A percentile compares a stretch with the other conserved stretches of the same genome.
phyloP scores from a whole-genome alignment of 2,113 vertebrate species.

The Parotia lawesii region DNA sequence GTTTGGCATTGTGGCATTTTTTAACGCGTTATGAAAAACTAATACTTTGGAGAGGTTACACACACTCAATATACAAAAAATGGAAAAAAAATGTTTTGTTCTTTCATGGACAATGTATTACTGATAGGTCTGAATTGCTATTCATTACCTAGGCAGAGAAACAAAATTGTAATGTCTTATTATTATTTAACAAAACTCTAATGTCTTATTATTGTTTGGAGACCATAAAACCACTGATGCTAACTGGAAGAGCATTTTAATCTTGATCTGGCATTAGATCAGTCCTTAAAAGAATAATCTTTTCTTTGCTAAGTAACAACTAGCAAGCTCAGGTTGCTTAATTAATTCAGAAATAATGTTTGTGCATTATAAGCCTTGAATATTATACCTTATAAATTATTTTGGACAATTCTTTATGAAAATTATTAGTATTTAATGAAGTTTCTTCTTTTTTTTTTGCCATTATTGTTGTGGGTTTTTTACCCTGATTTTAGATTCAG shows the following conservation, averaged over 20 bases:
- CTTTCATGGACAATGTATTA: neutral
- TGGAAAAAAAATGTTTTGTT: neutral
- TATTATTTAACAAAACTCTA: neutral
- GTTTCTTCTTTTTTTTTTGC: neutral
- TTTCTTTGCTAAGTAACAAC: neutral
- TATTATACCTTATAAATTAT: neutral
- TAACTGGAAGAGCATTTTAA: neutral
- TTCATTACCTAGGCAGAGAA: neutral
- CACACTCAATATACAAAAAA: neutral
- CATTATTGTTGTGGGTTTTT: fast-evolving
- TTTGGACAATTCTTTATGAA: neutral
- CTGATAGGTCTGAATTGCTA: neutral
- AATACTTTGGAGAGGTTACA: neutral
- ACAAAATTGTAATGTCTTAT: neutral
- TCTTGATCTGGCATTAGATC: neutral
- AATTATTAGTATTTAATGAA: neutral
- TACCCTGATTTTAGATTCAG: neutral
- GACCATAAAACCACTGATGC: neutral
- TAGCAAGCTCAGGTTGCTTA: neutral
- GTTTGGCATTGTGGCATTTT: neutral
- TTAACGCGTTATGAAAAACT: neutral
- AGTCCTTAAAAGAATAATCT: neutral
- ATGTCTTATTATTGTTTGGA: neutral
- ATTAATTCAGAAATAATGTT: neutral
- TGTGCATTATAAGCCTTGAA: neutral